A percentile compares a stretch with the other conserved stretches of the same genome.
phyloP scores from a whole-genome alignment of 2,113 vertebrate genomes.

The Picathartes gymnocephalus region DNA sequence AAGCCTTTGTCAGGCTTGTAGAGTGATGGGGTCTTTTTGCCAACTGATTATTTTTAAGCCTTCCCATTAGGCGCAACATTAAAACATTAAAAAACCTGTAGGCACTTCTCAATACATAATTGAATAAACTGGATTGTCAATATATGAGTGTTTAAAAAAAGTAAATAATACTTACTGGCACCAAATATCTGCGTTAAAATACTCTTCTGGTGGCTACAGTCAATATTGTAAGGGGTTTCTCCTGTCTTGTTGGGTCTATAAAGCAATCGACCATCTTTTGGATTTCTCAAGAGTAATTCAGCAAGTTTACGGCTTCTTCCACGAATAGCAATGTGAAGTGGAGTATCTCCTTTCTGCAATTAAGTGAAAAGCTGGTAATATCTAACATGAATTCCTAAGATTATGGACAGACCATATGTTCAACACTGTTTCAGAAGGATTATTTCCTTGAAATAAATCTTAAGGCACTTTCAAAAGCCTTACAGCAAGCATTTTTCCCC shows the following conservation, averaged over 20 bases:
- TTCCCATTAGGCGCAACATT: not conserved
- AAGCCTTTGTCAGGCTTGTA: not conserved
- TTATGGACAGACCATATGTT: not conserved
- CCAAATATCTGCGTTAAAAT: conserved; percentile 99
- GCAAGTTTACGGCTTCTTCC: conserved; percentile 95
- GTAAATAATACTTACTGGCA: conserved; percentile 81
- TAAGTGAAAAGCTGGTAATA: not conserved
- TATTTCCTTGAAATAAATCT: not conserved
- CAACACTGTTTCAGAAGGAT: not conserved
- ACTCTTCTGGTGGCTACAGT: conserved; percentile 98
- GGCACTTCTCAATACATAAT: not conserved
- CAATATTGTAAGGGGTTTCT: conserved; percentile 98
- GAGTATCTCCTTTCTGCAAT: conserved; percentile 92
- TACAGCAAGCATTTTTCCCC: not conserved
- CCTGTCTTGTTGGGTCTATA: conserved; percentile 96
- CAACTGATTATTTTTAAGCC: not conserved
- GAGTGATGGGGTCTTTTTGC: not conserved
- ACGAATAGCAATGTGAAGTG: conserved; percentile 94
- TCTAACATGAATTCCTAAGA: not conserved
- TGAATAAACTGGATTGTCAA: not conserved
- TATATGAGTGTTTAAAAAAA: not conserved
- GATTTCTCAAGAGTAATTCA: conserved; percentile 92
- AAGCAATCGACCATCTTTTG: conserved; percentile 94
- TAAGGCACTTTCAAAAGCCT: not conserved
- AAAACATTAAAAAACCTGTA: not conserved